These are phyloP conservation scores for Sebastes fasciatus DNA, from an alignment of 2,113 vertebrate genomes.

Conservation along the genomic window DNA sequence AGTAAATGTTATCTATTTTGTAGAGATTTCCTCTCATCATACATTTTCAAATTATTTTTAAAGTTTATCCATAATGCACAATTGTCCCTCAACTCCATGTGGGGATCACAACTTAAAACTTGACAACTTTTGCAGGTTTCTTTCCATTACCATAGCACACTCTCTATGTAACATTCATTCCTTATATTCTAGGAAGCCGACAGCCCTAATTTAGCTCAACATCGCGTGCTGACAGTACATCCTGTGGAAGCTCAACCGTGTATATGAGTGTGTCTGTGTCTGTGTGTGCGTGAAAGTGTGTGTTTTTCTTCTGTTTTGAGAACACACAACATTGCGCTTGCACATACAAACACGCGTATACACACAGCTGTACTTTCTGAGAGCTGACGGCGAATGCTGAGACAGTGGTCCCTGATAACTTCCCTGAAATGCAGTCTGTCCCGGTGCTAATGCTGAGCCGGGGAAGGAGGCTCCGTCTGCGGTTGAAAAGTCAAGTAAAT, in stretches of 20 bases:
- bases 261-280: background rate
- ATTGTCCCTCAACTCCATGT: background rate
- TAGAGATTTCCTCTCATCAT: background rate
- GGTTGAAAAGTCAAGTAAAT: no score
- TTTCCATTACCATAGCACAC: background rate
- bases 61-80: background rate
- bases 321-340: slow-evolving; percentile 21
- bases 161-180: slow-evolving; percentile 24
- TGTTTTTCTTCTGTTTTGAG: slow-evolving; percentile 9
- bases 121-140: background rate
- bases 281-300: slow-evolving; percentile 4
- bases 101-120: background rate
- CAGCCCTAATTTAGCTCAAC: slow-evolving; percentile 48
- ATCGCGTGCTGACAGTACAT: slow-evolving; percentile 41
- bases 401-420: slow-evolving; percentile 15
- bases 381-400: slow-evolving; percentile 13
- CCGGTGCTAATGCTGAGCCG: slow-evolving; percentile 26
- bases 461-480: slow-evolving; percentile 17
- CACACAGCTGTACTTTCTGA: slow-evolving; percentile 27
- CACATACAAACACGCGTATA: slow-evolving; percentile 40
- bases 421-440: slow-evolving; percentile 47
- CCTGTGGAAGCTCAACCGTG: slow-evolving; percentile 32
- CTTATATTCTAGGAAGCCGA: slow-evolving; percentile 35
- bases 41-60: background rate
- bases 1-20: slow-evolving; percentile 1